Percentiles rank a stretch among this genome's conserved stretches.
Conservation (phyloP, 1,140 invertebrate species). For the Apis florea region DNA sequence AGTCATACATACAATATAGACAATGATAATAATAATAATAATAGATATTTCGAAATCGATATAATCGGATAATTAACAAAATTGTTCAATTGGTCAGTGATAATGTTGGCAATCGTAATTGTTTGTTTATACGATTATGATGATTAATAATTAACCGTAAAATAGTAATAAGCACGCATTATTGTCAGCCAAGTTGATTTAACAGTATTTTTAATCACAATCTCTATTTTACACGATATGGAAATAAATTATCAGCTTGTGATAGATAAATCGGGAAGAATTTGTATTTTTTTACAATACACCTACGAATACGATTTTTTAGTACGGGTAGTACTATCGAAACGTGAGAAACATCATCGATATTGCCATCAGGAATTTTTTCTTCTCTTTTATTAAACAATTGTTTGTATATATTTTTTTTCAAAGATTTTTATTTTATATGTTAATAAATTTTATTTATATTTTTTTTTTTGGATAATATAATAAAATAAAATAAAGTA, state of each 20-base stretch:
- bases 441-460: background rate
- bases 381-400: background rate
- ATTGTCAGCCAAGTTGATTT: conserved; percentile 24
- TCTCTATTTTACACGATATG: conserved; percentile 36
- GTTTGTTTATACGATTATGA: background rate
- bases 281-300: conserved; percentile 31
- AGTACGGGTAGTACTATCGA: conserved; percentile 25
- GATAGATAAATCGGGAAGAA: conserved; percentile 29
- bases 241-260: conserved; percentile 44
- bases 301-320: conserved; percentile 20
- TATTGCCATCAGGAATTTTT: background rate
- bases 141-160: conserved; percentile 9
- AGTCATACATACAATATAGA: too few species aligned
- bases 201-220: conserved; percentile 37
- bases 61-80: conserved; percentile 5
- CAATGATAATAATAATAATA: too few species aligned
- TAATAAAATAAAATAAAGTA: too few species aligned
- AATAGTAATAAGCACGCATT: conserved; percentile 24
- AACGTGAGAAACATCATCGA: background rate
- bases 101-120: conserved; percentile 15
- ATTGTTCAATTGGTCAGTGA: conserved; percentile 6
- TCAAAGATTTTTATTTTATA: background rate
- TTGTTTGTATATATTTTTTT: background rate
- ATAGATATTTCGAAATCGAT: conserved; percentile 4
- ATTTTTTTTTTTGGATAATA: background rate